Evolutionary conservation across 2,797 vertebrate species (phyloP), one percentile per base, ranked within the genome.

Genomic region (Microctenopoma stevenorrisi): DNA sequence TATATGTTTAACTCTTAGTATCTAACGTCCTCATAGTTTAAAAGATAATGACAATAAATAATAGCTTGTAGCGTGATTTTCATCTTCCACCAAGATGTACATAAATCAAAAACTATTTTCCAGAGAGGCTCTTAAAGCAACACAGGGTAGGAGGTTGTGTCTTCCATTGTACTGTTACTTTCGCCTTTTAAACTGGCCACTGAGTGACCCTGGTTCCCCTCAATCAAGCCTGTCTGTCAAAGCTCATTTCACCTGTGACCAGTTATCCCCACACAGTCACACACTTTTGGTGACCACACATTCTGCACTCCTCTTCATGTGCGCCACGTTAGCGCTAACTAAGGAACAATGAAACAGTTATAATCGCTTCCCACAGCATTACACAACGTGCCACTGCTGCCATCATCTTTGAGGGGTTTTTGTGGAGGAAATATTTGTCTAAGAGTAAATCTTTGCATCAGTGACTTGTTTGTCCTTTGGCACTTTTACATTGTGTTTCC

Each of bases 171-270:
- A 26, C 43, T 55, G 26, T 64, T 56, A 74, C 79, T 86, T 87
- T 81, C 64, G 74, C 71, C 52, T 18, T 67, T 55, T 57, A 44
- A 79, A 74, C 71, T 65, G 44, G n/a, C 15, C 56, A 33, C 52
- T 42, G 12, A 53, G 54, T 58, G 76, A 87, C 77, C 83, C 58
- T 77, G 1, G 76, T 57, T 66, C 74, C 73, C 62, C 59, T 78
- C 46, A 22, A 30, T 73, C 62, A 51, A n/a, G 61, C 46, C 59
- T 72, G 79, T 60, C 78, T 84, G 83, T 87, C 75, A 80, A 43
- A 90, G 75, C 83, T 60, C 61, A 38, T 6, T 74, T 93, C 91
- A 91, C 88, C 92, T 90, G 89, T 91, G 87, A 78, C 84, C 79
- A 71, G 14, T 78, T 68, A 65, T 86, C 79, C 84, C 83, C 77